phyloP scores from a whole-genome alignment of 2,113 vertebrate genomes.

The Gymnorhina tibicen region DNA sequence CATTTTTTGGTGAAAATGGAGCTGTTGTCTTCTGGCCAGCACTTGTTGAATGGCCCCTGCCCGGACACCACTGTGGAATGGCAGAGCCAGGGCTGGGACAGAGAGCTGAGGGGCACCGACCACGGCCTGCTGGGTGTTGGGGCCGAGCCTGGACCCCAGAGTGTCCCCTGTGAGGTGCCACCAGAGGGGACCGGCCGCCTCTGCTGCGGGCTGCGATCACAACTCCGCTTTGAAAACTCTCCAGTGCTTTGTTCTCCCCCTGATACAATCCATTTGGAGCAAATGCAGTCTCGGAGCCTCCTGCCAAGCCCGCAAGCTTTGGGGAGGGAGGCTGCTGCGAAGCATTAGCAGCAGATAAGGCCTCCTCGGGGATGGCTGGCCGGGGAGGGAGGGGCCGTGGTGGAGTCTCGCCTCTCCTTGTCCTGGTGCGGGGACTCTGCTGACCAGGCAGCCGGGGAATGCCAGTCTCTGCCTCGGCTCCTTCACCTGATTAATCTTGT shows the following conservation, averaged over 20 bases:
- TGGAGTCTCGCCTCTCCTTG: not conserved
- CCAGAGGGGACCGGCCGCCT: not conserved
- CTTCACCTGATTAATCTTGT: not conserved
- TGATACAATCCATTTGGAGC: constrained; percentile 55
- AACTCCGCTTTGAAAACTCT: constrained; percentile 22
- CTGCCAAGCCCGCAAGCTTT: constrained; percentile 31
- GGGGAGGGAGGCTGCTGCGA: constrained; percentile 1
- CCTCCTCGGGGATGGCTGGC: not conserved
- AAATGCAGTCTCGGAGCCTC: constrained; percentile 26
- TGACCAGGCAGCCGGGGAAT: not conserved
- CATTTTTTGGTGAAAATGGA: not conserved
- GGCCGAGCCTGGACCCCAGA: not conserved
- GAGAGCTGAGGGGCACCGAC: not conserved
- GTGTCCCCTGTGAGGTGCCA: not conserved
- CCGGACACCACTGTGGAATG: accelerated
- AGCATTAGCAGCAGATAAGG: constrained; percentile 30
- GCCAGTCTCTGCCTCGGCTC: not conserved
- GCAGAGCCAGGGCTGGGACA: not conserved
- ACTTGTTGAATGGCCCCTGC: not conserved
- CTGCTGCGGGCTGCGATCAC: not conserved
- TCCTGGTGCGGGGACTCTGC: not conserved
- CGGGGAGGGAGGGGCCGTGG: not conserved
- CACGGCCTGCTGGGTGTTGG: not conserved
- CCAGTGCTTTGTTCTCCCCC: constrained; percentile 41
- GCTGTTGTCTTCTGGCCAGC: not conserved